Evolutionary conservation across 2,888 invertebrate genomes (phyloP).

Genomic region (Clunio marinus): DNA sequence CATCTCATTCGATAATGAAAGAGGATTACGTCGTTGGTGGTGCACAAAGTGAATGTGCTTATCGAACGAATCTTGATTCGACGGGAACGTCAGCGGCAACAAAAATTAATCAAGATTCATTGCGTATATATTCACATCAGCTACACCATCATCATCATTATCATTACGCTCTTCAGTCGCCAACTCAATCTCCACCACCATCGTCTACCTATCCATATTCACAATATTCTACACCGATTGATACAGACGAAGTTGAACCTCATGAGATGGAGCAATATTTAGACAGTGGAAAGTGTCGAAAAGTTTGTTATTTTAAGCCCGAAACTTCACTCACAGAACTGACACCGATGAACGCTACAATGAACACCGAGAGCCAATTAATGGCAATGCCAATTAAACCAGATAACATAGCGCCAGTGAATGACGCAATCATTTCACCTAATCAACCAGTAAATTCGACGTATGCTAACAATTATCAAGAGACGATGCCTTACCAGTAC

Average conservation of each 20-base stretch:
- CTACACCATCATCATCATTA: slow-evolving; percentile 39
- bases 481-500: background rate
- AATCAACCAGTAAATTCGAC: slow-evolving; percentile 7
- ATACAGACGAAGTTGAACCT: slow-evolving; percentile 46
- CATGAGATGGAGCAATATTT: slow-evolving; percentile 53
- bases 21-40: slow-evolving; percentile 12
- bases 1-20: slow-evolving; percentile 28
- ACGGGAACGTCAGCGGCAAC: background rate
- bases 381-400: background rate
- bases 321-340: slow-evolving; percentile 26
- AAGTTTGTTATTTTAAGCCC: slow-evolving; percentile 25
- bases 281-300: slow-evolving; percentile 45
- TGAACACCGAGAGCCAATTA: background rate
- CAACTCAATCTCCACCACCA: slow-evolving; percentile 29
- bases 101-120: slow-evolving; percentile 37
- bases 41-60: background rate
- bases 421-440: background rate
- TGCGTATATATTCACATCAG: slow-evolving; percentile 37
- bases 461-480: background rate
- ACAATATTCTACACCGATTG: slow-evolving; percentile 8
- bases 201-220: slow-evolving; percentile 13
- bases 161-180: slow-evolving; percentile 3
- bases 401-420: background rate
- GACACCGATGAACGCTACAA: slow-evolving; percentile 21
- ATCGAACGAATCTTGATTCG: background rate